Evolutionary conservation across 2,113 vertebrate species (phyloP), one percentile per base, ranked within the genome.

Genomic region (Merops nubicus): DNA sequence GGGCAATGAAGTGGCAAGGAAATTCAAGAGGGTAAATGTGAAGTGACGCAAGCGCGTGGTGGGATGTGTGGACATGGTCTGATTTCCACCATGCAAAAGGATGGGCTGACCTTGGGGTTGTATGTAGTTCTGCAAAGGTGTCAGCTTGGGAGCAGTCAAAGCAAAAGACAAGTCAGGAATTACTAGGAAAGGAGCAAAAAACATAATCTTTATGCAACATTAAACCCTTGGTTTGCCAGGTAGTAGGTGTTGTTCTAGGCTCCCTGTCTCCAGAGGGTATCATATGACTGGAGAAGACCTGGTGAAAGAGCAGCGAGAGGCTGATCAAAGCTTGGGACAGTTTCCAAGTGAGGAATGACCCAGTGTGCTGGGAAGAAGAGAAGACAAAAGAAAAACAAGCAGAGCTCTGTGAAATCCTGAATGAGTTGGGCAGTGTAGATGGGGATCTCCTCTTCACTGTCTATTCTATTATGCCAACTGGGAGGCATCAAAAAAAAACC

Each of bases 21-120:
- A 91, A 77, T 84, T 53, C 79, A 3, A 57, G 73, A 95, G 54
- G 76, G 83, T 76, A 84, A 95, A 92, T 77, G 84, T 62, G 72
- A 84, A 86, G 68, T 95, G 93, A 91, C 3, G 0, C 34, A 29
- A 54, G 53, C 14, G 20, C 3, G 2, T 15, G 31, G 6, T 23
- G 2, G 3, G 5, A 19, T 20, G 69, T 26, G 57, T 5, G 34
- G 21, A 29, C 31, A 16, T 47, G 70, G 34, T 67, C 47, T 69
- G 60, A 18, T 60, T 73, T 92, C 53, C 72, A 57, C 45, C 8
- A 0, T 33, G 8, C 6, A 29, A 78, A 21, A 2, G 22, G 38
- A 81, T 59, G 73, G 81, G 69, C 89, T 87, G 84, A 63, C 92
- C 64, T 78, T 63, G 56, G 16, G 45, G 29, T 67, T 67, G 10